Conservation (phyloP, 2,888 invertebrate genomes). For the Polyommatus icarus region DNA sequence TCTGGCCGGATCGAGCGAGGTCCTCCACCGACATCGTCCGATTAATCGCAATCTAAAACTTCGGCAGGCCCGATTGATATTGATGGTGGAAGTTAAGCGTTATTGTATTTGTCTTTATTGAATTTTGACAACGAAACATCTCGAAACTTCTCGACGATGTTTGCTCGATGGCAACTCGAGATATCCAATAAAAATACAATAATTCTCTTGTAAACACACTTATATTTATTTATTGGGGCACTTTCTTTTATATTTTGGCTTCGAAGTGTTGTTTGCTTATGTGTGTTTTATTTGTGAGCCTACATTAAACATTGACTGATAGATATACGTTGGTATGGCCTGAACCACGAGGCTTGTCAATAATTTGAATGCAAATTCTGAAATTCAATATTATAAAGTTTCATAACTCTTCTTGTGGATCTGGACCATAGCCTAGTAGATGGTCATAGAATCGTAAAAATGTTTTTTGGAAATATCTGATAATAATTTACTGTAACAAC, state of each 20-base stretch:
- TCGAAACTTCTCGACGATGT: neutral
- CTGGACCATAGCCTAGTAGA: too few species aligned
- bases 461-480: too few species aligned
- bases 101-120: slow-evolving; percentile 28
- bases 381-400: too few species aligned
- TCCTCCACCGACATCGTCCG: neutral
- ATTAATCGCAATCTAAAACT: slow-evolving; percentile 5
- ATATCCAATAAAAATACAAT: slow-evolving; percentile 13
- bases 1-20: neutral
- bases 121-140: slow-evolving; percentile 24
- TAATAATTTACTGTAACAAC: too few species aligned
- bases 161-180: slow-evolving; percentile 10
- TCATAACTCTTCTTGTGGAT: too few species aligned
- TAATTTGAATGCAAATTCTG: too few species aligned
- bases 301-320: neutral
- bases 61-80: neutral
- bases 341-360: too few species aligned
- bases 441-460: too few species aligned
- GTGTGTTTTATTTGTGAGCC: neutral
- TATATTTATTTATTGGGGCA: neutral
- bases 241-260: neutral
- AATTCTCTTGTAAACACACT: neutral
- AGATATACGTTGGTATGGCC: neutral
- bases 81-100: slow-evolving; percentile 6
- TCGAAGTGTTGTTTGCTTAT: neutral